Evolutionary conservation across 2,113 vertebrate species (phyloP).

Genomic region (Dissostichus mawsoni): DNA sequence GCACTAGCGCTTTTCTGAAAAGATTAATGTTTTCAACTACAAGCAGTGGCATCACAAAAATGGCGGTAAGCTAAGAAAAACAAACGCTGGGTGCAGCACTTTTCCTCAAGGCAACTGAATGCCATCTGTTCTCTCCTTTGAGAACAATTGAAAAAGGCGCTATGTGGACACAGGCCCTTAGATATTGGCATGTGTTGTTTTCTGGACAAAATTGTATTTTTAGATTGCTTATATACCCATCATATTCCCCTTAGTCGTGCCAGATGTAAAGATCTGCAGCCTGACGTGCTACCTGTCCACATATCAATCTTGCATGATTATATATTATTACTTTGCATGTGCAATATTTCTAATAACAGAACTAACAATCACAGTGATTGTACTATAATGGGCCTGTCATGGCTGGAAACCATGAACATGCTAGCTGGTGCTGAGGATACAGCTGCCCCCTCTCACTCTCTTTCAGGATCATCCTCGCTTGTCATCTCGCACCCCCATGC

Average conservation of each 20-base stretch:
- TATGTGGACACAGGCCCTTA: too few species aligned
- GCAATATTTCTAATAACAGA: conserved; percentile 55
- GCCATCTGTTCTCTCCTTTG: too few species aligned
- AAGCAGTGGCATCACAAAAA: too few species aligned
- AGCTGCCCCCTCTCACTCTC: conserved; percentile 81
- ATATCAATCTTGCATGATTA: conserved; percentile 46
- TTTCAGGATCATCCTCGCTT: conserved; percentile 84
- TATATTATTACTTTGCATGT: conserved; percentile 67
- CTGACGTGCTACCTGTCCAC: conserved; percentile 30
- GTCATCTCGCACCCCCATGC: conserved; percentile 83
- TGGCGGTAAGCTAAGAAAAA: too few species aligned
- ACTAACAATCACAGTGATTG: conserved; percentile 62
- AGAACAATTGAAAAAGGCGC: too few species aligned
- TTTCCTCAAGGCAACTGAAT: too few species aligned
- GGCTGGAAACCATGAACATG: conserved; percentile 70
- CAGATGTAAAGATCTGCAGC: conserved; percentile 35
- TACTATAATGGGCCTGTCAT: conserved; percentile 54
- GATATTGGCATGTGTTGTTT: conserved; percentile 47
- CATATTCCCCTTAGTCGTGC: conserved; percentile 35
- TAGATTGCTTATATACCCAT: conserved; percentile 27
- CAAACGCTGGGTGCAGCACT: too few species aligned
- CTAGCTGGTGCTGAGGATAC: conserved; percentile 79
- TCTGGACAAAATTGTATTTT: conserved; percentile 35
- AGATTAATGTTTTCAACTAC: too few species aligned
- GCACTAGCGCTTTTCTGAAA: too few species aligned